phyloP scores from a whole-genome alignment of 1,140 invertebrate species.

The Lepidostoma basale region DNA sequence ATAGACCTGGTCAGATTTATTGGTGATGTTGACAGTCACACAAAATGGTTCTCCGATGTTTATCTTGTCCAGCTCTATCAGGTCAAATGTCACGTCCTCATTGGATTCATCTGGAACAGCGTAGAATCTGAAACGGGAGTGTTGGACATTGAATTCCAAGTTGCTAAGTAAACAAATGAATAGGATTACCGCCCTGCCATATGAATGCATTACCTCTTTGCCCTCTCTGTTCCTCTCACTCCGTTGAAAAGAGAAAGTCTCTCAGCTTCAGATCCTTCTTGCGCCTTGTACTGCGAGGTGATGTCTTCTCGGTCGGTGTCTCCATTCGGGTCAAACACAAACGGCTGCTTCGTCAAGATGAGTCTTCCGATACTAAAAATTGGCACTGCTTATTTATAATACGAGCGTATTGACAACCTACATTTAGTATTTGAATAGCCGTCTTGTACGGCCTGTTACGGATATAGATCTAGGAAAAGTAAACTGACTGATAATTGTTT shows the following conservation, averaged over 20 bases:
- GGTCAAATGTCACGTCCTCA: conserved; percentile 72
- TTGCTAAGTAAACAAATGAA: too few species aligned
- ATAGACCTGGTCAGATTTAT: conserved; percentile 64
- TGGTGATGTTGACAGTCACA: conserved; percentile 69
- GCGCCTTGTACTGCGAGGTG: conserved; percentile 73
- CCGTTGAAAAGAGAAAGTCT: conserved; percentile 72
- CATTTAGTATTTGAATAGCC: not conserved
- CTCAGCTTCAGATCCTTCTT: conserved; percentile 72
- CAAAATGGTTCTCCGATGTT: conserved; percentile 72
- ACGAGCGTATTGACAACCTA: not conserved
- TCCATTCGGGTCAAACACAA: conserved; percentile 71
- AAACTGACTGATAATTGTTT: conserved; percentile 71
- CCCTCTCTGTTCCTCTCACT: conserved; percentile 66
- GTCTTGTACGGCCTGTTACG: not conserved
- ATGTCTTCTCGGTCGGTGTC: conserved; percentile 75
- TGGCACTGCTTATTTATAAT: not conserved
- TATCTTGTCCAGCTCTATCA: conserved; percentile 71
- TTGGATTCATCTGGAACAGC: conserved; percentile 60
- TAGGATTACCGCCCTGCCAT: not conserved
- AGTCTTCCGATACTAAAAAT: conserved; percentile 71
- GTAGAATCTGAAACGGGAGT: conserved; percentile 60
- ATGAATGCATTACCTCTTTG: conserved; percentile 59
- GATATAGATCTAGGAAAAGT: too few species aligned
- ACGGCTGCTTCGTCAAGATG: conserved; percentile 78
- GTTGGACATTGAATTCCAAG: too few species aligned